Conservation (phyloP, 2,888 invertebrate genomes). For the Xestobium rufovillosum region DNA sequence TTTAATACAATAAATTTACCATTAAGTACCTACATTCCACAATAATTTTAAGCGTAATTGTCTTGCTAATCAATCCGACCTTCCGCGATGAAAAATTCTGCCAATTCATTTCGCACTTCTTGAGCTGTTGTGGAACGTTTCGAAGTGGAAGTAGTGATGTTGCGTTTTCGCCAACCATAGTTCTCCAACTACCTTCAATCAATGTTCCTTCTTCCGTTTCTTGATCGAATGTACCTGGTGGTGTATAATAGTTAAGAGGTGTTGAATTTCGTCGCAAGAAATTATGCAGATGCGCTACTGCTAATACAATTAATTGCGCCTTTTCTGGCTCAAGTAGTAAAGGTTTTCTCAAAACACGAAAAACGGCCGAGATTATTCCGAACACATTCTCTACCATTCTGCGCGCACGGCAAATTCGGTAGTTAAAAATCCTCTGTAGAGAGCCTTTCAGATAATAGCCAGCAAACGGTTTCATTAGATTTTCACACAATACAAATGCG, state of each 20-base stretch:
- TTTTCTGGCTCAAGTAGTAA: slow-evolving; percentile 25
- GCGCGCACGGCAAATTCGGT: too few relatives aligned
- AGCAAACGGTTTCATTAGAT: slow-evolving; percentile 22
- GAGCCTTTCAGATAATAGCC: slow-evolving; percentile 15
- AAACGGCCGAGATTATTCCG: slow-evolving; percentile 16
- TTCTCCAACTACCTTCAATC: slow-evolving; percentile 22
- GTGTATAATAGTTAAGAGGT: slow-evolving; percentile 20
- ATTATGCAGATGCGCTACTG: slow-evolving; percentile 20
- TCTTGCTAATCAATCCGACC: slow-evolving; percentile 24
- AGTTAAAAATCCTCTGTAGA: slow-evolving; percentile 24
- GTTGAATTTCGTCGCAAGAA: slow-evolving; percentile 21
- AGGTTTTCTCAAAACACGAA: slow-evolving; percentile 24
- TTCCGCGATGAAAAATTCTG: slow-evolving; percentile 21
- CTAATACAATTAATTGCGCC: slow-evolving; percentile 22
- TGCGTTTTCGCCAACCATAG: slow-evolving; percentile 14
- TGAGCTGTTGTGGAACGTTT: slow-evolving; percentile 21
- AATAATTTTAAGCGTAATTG: slow-evolving; percentile 13
- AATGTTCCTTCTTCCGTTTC: slow-evolving; percentile 19
- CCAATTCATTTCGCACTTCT: slow-evolving; percentile 23
- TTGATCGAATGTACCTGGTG: slow-evolving; percentile 24
- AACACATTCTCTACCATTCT: too few relatives aligned
- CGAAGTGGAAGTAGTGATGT: too few relatives aligned
- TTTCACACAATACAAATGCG: slow-evolving; percentile 22
- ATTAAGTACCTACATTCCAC: too few relatives aligned
- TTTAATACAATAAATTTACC: too few relatives aligned